A percentile compares a stretch with the other conserved stretches of the same genome.
Conservation (phyloP, 1,140 invertebrate species). For the Cotesia glomerata region DNA sequence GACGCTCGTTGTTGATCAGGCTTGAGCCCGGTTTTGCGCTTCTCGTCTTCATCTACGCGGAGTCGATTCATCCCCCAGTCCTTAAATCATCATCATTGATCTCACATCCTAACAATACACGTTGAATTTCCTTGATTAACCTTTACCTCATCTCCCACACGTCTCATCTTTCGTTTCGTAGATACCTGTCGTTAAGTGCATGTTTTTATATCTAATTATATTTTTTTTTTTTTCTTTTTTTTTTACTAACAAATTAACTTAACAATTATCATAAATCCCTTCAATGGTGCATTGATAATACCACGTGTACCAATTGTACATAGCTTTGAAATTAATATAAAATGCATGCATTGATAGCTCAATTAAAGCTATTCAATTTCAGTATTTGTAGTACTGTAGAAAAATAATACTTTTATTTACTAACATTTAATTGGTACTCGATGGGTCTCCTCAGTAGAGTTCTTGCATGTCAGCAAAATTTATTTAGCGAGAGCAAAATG, state of each 20-base stretch:
- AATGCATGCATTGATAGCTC: background rate
- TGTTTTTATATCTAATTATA: slow-evolving; percentile 9
- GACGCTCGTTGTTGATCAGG: slow-evolving; percentile 4
- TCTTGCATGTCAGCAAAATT: slow-evolving; percentile 15
- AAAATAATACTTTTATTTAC: background rate
- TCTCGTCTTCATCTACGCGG: slow-evolving; percentile 46
- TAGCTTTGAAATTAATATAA: background rate
- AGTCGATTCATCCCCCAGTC: slow-evolving; percentile 52
- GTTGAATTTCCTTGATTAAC: slow-evolving; percentile 30
- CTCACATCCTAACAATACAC: slow-evolving; percentile 1
- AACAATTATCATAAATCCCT: slow-evolving; percentile 29
- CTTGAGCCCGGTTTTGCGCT: slow-evolving; percentile 33
- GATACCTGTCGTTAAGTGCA: slow-evolving; percentile 37
- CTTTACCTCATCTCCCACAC: slow-evolving; percentile 32
- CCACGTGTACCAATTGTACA: background rate
- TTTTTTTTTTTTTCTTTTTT: slow-evolving; percentile 26
- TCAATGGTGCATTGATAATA: background rate
- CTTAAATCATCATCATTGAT: slow-evolving; percentile 22
- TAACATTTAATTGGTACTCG: slow-evolving; percentile 16
- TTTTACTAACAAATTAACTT: background rate
- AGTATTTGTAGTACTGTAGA: background rate
- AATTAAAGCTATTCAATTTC: background rate
- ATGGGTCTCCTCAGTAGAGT: slow-evolving; percentile 10
- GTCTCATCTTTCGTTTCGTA: slow-evolving; percentile 42
- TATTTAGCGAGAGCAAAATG: slow-evolving; percentile 26